Evolutionary conservation across 2,888 invertebrate genomes (phyloP), one percentile per base, ranked within the genome.

Genomic region (Apeira syringaria): DNA sequence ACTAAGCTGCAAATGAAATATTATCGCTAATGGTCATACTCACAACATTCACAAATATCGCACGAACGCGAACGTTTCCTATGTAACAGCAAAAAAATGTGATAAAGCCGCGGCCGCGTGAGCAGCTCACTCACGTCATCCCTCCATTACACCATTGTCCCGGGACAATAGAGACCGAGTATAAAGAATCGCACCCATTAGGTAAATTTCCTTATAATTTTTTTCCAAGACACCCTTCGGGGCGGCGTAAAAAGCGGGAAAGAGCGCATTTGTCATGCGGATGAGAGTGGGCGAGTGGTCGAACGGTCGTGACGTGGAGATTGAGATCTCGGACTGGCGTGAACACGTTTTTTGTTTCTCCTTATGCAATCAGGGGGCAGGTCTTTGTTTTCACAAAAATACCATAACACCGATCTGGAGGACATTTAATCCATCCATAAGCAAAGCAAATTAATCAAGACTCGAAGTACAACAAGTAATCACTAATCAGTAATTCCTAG

Each of bases 131-230:
- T 81, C 88, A 88, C 89, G 88, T 79, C 75, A 87, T 85, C 85
- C 84, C 81, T 80, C 86, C 88, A 88, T 89, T 88, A 88, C 71
- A 68, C 79, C 78, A 86, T 89, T 88, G 89, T 88, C 77, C 81
- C 68, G 68, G 66, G 80, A 89, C 89, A 89, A 89, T 87, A 76
- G 88, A 74, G 73, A 72, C 74, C 61, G 78, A 77, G 77, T 74
- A 84, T 88, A 89, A 89, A 87, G 86, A 87, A 89, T 89, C 78
- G 88, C 68, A 62, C 74, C 87, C 87, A 89, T 89, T 89, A 89
- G 88, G 88, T 86, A 89, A 89, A 89, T 89, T 89, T 89, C 84
- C 88, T 87, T 83, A 86, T 87, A 82, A 87, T 86, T 87, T 89
- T 88, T 83, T 88, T 88, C 22, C 82, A 79, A 80, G 83, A 76